Conservation (phyloP, 2,113 vertebrate genomes). For the Mormoops blainvillei region DNA sequence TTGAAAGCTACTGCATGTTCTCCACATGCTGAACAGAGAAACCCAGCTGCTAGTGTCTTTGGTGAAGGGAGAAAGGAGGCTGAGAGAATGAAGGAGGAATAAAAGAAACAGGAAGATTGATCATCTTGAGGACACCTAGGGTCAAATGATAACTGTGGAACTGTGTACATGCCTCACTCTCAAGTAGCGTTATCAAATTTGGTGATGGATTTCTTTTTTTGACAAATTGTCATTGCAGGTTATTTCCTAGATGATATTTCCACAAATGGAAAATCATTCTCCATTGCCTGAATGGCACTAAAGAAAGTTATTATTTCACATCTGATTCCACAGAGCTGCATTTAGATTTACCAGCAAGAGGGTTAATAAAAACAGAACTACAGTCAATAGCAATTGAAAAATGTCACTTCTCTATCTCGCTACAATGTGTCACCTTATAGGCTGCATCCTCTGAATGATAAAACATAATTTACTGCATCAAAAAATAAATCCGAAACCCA, state of each 20-base stretch:
- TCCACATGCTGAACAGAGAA: background rate
- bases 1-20: background rate
- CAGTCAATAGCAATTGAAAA: conserved; percentile 66
- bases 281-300: conserved; percentile 56
- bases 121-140: background rate
- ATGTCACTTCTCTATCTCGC: conserved; percentile 53
- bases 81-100: background rate
- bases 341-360: conserved; percentile 69
- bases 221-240: conserved; percentile 66
- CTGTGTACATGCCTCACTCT: background rate
- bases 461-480: conserved; percentile 51
- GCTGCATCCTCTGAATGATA: conserved; percentile 44
- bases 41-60: background rate
- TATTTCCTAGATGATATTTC: conserved; percentile 69
- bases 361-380: conserved; percentile 68
- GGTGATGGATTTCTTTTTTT: conserved; percentile 68
- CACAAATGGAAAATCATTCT: conserved; percentile 72
- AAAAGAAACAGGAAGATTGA: conserved; percentile 24
- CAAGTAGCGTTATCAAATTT: conserved; percentile 51
- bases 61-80: background rate
- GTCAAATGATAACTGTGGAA: conserved; percentile 59
- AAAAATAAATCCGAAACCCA: conserved; percentile 48
- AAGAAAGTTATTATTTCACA: conserved; percentile 72
- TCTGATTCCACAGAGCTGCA: conserved; percentile 56
- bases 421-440: conserved; percentile 47